phyloP scores from a whole-genome alignment of 2,888 invertebrate species.

The Stegana nigrithorax region DNA sequence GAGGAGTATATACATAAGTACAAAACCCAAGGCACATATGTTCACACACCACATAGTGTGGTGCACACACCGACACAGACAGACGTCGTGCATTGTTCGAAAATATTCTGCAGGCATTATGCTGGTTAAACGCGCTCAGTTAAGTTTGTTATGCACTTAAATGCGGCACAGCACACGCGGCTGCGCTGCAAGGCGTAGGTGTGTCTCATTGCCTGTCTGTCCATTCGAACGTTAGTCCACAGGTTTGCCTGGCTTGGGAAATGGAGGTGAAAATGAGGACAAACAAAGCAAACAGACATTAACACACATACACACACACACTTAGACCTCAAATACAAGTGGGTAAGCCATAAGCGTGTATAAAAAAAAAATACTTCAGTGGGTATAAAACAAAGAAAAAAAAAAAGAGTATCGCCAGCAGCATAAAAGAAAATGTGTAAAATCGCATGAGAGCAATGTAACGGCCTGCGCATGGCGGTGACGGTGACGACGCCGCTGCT shows the following conservation, averaged over 20 bases:
- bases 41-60: not conserved
- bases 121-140: slow-evolving; percentile 46
- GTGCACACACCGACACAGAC: not conserved
- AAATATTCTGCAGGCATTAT: slow-evolving; percentile 47
- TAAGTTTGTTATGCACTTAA: slow-evolving; percentile 1
- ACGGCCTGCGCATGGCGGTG: no score
- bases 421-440: not conserved
- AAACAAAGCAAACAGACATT: not conserved
- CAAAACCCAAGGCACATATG: slow-evolving; percentile 22
- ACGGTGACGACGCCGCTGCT: not conserved
- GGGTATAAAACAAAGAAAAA: not conserved
- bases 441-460: not conserved
- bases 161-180: not conserved
- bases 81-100: slow-evolving; percentile 27
- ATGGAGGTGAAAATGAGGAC: slow-evolving; percentile 19
- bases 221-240: no score
- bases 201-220: not conserved
- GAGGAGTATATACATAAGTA: not conserved
- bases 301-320: not conserved
- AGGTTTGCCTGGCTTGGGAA: no score
- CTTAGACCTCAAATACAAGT: not conserved
- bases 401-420: not conserved
- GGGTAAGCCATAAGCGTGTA: not conserved
- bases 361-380: not conserved
- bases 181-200: no score